Percentiles rank a stretch among this genome's conserved stretches.
These are phyloP conservation scores for Pteropus rufus DNA, from an alignment of 2,797 vertebrate species.

Conservation along the genomic window DNA sequence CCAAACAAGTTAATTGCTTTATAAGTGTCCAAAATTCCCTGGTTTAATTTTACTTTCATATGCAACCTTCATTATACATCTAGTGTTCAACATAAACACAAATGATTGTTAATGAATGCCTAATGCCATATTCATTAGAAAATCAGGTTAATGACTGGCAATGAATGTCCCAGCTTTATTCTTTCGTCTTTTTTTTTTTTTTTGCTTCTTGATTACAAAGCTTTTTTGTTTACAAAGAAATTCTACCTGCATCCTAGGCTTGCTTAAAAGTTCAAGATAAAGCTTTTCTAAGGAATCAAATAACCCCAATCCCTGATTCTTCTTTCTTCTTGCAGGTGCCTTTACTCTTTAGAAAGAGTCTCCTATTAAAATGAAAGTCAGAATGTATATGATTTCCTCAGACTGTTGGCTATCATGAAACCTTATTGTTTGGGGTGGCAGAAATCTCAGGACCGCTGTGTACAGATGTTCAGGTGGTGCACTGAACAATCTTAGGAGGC, in stretches of 20 bases:
- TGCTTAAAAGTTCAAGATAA: constrained; percentile 69
- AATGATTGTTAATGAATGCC: constrained; percentile 88
- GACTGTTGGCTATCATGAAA: neutral
- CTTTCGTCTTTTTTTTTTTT: constrained; percentile 70
- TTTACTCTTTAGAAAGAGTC: constrained; percentile 56
- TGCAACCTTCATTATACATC: constrained; percentile 86
- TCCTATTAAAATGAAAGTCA: neutral
- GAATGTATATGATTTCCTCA: neutral
- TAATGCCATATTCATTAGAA: constrained; percentile 87
- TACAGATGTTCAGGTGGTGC: neutral
- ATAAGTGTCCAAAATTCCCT: constrained; percentile 88
- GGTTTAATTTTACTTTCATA: constrained; percentile 86
- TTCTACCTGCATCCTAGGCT: constrained; percentile 76
- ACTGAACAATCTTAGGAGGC: neutral
- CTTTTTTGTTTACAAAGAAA: constrained; percentile 76
- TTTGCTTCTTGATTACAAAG: constrained; percentile 72
- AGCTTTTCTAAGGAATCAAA: constrained; percentile 56
- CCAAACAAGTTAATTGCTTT: constrained; percentile 90
- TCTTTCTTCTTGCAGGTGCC: constrained; percentile 1
- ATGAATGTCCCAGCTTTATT: constrained; percentile 82
- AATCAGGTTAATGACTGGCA: constrained; percentile 86
- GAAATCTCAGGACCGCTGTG: neutral
- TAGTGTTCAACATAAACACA: constrained; percentile 85
- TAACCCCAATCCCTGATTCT: neutral
- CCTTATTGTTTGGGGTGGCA: neutral